Conservation (phyloP, 2,888 invertebrate species). For the Ophonus ardosiacus region DNA sequence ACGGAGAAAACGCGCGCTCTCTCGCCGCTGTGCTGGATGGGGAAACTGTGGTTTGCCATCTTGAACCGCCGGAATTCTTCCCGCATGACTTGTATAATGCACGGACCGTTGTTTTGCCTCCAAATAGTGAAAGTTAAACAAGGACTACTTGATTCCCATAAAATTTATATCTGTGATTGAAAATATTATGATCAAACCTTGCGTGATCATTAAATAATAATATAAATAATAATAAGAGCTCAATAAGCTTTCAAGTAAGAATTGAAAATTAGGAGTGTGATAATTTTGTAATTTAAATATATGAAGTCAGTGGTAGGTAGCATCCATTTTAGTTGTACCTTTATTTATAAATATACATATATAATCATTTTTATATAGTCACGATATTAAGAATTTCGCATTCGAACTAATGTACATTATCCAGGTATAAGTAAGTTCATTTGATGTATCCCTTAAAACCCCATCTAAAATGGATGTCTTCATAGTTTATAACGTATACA, state of each 20-base stretch:
- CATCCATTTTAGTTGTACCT: slow-evolving; percentile 62
- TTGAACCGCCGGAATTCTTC: slow-evolving; percentile 83
- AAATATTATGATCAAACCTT: slow-evolving; percentile 74
- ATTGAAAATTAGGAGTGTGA: slow-evolving; percentile 72
- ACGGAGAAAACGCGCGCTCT: slow-evolving; percentile 79
- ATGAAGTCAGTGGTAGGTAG: slow-evolving; percentile 60
- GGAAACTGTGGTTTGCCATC: slow-evolving; percentile 90
- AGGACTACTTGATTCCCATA: slow-evolving; percentile 72
- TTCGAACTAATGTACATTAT: slow-evolving; percentile 57
- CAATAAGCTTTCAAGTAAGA: slow-evolving; percentile 75
- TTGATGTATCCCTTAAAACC: slow-evolving; percentile 53
- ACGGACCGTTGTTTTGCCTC: slow-evolving; percentile 79
- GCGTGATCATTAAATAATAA: slow-evolving; percentile 69
- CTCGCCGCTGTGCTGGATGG: slow-evolving; percentile 90
- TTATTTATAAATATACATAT: slow-evolving; percentile 45
- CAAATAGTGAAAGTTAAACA: slow-evolving; percentile 81
- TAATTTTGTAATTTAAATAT: slow-evolving; percentile 76
- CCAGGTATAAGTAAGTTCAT: slow-evolving; percentile 50
- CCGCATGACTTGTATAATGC: slow-evolving; percentile 77
- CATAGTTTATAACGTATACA: slow-evolving; percentile 58
- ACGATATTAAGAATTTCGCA: slow-evolving; percentile 52
- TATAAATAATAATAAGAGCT: slow-evolving; percentile 70
- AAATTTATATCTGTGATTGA: slow-evolving; percentile 77
- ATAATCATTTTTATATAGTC: slow-evolving; percentile 56
- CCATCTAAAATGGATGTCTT: slow-evolving; percentile 59